Base-by-base conservation (phyloP, 2,888 invertebrate genomes). In the Scaptomyza caliginosa region DNA sequence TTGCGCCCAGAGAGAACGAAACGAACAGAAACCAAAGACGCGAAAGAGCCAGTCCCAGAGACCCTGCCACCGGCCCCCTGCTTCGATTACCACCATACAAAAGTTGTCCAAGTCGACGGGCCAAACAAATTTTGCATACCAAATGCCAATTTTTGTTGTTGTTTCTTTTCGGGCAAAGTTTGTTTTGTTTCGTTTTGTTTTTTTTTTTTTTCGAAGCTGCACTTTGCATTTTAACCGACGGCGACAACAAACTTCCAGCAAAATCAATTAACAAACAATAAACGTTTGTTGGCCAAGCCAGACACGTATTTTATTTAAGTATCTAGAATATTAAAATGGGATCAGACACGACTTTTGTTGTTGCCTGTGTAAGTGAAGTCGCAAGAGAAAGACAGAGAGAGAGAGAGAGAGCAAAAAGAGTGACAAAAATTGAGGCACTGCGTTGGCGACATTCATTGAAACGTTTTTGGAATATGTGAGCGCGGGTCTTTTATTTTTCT, bases 261-360 rank as follows among this genome's bases (percentile, higher is more conserved):
- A 83, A 88, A 88, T 89, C 88, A 88, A 88, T 88, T 88, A 88
- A 89, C 89, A 88, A 88, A 89, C 88, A 88, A 89, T 88, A 88
- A 88, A 88, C 88, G 88, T 88, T 87, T 88, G 86, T 74, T 84
- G 86, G 64, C 77, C 77, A 80, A 84, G 88, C 89, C 89, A 89
- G 89, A 89, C 89, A 89, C 89, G 89, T 89, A 90, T 86, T 89
- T 90, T 77, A 89, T 89, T 90, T 88, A 89, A 90, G 90, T 90
- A 90, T 90, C 91, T 90, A 90, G 91, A 90, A 90, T 90, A 90
- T 90, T 90, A 90, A 90, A 90, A 90, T 90, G 91, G 90, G 91
- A 90, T 90, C 90, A 90, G 88, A 81, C 78, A 72, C 85, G 77
- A 80, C 76, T 42, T 30, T 68, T 62, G 36, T 24, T 38, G 42